A percentile compares a stretch with the other conserved stretches of the same genome.
These are phyloP conservation scores for Knipowitschia caucasica DNA, from an alignment of 2,797 vertebrate species.

Conservation along the genomic window DNA sequence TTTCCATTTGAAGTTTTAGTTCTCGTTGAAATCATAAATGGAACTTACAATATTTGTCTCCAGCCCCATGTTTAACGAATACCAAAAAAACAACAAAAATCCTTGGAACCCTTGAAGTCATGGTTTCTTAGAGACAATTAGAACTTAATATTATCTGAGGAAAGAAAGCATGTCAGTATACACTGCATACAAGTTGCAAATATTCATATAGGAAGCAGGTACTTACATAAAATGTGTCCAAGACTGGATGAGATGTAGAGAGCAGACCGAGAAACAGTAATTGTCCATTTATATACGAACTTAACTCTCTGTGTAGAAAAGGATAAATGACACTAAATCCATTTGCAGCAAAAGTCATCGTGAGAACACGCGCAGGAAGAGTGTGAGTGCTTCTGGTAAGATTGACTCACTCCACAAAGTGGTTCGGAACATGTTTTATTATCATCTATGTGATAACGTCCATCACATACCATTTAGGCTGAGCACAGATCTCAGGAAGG, in stretches of 20 bases:
- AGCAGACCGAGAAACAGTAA: not conserved
- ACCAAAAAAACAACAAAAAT: not conserved
- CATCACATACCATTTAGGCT: not conserved
- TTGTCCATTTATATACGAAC: not conserved
- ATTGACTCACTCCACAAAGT: slow-evolving; percentile 36
- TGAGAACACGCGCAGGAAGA: slow-evolving; percentile 43
- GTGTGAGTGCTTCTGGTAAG: slow-evolving; percentile 35
- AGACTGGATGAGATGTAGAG: not conserved
- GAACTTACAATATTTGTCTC: not conserved
- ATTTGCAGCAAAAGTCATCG: slow-evolving; percentile 18
- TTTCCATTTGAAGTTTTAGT: not conserved
- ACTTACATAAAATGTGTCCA: not conserved
- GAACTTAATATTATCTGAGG: not conserved
- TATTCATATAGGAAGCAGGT: not conserved
- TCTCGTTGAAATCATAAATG: not conserved
- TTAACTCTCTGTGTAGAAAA: not conserved
- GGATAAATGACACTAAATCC: not conserved
- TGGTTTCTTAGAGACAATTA: not conserved
- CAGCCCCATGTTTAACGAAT: not conserved
- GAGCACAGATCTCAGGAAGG: not conserved
- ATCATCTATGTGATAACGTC: not conserved
- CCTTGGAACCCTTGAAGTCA: not conserved
- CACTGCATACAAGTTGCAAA: not conserved
- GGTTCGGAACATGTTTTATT: not conserved
- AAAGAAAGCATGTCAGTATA: not conserved